Base-by-base conservation (phyloP, 2,113 vertebrate genomes). In the Rhadina sibilatrix region DNA sequence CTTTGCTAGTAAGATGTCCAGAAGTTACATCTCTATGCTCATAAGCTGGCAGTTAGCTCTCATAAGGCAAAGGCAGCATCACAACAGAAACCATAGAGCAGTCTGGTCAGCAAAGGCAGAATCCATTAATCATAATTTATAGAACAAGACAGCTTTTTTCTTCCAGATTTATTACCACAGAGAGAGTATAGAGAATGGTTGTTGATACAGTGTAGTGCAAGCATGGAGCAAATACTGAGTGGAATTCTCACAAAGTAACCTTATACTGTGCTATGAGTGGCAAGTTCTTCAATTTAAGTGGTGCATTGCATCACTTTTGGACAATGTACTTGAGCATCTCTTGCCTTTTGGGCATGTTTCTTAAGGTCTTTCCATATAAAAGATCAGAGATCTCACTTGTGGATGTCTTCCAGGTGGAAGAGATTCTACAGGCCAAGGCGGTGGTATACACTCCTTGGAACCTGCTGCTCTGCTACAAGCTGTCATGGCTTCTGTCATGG, bases 381-480 rank as follows among this genome's bases (percentile, higher is more conserved):
- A 74, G 21, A 10, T 65, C 20, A 27, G 50, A 49, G 6, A 42
- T 42, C 7, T 78, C 0, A 1, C 10, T 49, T 31, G 9, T 60
- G 17, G 21, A 7, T 74, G 18, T 64, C 57, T 60, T 78, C 44
- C 25, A 64, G 16, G 3, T 1, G 0, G 5, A 49, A 76, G 33
- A 69, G 22, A n/a, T 19, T 33, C 35, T 69, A 23, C 20, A 77
- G n/a, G 10, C 24, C 59, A 53, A 25, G 28, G 42, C 0, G 0
- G 10, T 65, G 12, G 33, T 3, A 12, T 56, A 13, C 3, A 6
- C 5, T 60, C 12, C 24, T 70, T 7, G 0, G 25, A 66, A 27
- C 19, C 25, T 57, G 21, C 20, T 59, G 16, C n/a, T 69, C 46
- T 52, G 25, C 23, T 70, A 11, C 1, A 2, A 68, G 22, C 15